These are phyloP conservation scores for Bos indicus DNA, from an alignment of 2,113 vertebrate genomes.

Conservation along the genomic window DNA sequence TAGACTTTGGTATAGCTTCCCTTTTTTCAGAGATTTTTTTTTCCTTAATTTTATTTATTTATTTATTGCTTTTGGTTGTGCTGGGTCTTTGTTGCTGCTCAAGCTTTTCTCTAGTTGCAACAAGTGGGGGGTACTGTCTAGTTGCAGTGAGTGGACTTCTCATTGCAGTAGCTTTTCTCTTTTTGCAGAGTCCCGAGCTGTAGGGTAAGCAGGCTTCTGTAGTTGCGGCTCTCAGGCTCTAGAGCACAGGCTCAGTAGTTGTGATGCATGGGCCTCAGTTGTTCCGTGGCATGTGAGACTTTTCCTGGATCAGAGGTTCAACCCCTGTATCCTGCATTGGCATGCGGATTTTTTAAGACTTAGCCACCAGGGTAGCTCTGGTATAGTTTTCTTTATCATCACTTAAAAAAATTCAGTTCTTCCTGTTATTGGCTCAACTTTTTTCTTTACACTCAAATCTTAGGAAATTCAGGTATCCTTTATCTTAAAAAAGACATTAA, in stretches of 20 bases:
- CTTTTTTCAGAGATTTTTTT: neutral
- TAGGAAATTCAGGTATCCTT: neutral
- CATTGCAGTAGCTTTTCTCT: neutral
- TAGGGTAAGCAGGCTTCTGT: neutral
- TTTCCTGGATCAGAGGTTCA: neutral
- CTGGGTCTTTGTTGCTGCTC: neutral
- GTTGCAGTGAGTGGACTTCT: neutral
- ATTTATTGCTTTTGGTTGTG: neutral
- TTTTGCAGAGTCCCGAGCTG: neutral
- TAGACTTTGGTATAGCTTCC: neutral
- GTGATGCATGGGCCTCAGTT: neutral
- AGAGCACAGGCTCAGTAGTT: neutral
- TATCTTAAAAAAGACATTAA: neutral
- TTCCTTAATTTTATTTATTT: neutral
- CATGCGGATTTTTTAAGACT: neutral
- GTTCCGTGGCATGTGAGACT: neutral
- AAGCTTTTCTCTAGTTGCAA: neutral
- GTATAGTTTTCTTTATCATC: neutral
- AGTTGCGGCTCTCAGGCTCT: neutral
- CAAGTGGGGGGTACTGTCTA: neutral
- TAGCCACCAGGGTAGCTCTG: neutral
- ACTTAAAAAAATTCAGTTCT: neutral
- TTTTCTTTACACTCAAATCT: neutral
- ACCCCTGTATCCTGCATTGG: neutral
- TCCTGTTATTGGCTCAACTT: neutral